Conservation (phyloP, 2,888 invertebrate species). For the Tribolium freemani region DNA sequence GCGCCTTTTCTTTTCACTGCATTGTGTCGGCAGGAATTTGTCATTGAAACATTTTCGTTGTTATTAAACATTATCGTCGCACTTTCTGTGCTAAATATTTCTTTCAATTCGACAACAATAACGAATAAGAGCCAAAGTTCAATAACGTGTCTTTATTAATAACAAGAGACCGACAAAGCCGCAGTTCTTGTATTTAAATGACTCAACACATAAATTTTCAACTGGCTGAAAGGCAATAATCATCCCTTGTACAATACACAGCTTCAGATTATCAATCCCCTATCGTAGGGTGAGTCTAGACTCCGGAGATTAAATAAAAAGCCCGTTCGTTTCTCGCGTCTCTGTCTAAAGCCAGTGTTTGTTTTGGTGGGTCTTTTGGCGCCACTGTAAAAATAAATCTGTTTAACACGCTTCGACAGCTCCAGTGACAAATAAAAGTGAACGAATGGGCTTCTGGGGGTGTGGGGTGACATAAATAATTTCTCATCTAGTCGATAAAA, state of each 20-base stretch:
- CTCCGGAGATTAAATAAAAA: neutral
- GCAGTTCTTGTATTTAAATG: neutral
- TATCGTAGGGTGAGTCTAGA: neutral
- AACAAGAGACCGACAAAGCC: slow-evolving; percentile 6
- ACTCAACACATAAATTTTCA: neutral
- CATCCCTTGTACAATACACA: neutral
- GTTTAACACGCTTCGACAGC: slow-evolving; percentile 22
- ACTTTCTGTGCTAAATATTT: slow-evolving; percentile 22
- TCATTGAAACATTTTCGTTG: slow-evolving; percentile 19
- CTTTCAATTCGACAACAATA: slow-evolving; percentile 12
- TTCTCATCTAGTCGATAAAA: neutral
- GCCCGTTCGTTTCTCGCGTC: neutral
- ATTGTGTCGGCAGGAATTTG: slow-evolving; percentile 5
- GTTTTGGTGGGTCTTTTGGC: slow-evolving; percentile 16
- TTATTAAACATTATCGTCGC: slow-evolving; percentile 11
- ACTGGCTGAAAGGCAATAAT: neutral
- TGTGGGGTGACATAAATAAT: neutral
- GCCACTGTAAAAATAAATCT: slow-evolving; percentile 32
- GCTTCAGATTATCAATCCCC: neutral
- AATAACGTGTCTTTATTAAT: slow-evolving; percentile 22
- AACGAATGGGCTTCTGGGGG: slow-evolving; percentile 8
- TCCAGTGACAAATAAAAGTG: slow-evolving; percentile 9
- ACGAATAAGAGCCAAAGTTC: slow-evolving; percentile 25
- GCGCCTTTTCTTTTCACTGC: neutral
- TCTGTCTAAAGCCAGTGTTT: slow-evolving; percentile 3